Base-by-base conservation (phyloP, 2,113 vertebrate species). In the Cyanoderma ruficeps region DNA sequence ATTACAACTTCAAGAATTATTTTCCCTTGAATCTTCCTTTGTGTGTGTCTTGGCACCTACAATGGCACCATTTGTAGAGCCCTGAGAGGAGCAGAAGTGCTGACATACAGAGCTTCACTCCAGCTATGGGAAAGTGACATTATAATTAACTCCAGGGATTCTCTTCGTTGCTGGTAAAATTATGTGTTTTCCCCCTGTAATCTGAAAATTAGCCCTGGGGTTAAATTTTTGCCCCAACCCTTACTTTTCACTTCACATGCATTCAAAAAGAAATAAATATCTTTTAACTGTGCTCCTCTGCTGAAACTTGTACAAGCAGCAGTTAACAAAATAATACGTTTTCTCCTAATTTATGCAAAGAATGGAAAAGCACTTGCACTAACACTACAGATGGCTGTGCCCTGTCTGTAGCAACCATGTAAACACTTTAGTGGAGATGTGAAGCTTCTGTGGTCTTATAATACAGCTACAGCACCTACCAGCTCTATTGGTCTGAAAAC, bases 301-400 rank as follows among this genome's bases (percentile, higher is more conserved):
- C 81, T 3, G 55, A 77, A 93, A 78, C 68, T 92, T 44, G 15
- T 63, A 31, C 75, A 90, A 83, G 80, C 60, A 83, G 75, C 90
- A 90, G 59, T 75, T 92, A 65, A 77, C 68, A 30, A 88, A 93
- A 96, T 92, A 93, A 71, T 85, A 89, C 13, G 59, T 94, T 96
- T 96, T 83, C 59, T 85, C 70, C 59, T 91, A 91, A 94, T 94
- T 93, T 94, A 93, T 94, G 93, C 75, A 52, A 95, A 80, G 75
- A 85, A 76, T 42, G 22, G 50, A 55, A 80, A 90, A 88, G 85
- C 63, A 67, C 82, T 92, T 87, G 23, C 67, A 83, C 50, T 96
- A 56, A 67, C 25, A 5, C 78, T 83, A 63, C 90, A 95, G 92
- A 96, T 94, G 92, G 90, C 72, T 86, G 41, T 83, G 92, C 79